Conservation (phyloP, 2,113 vertebrate species). For the Pelecanus crispus region DNA sequence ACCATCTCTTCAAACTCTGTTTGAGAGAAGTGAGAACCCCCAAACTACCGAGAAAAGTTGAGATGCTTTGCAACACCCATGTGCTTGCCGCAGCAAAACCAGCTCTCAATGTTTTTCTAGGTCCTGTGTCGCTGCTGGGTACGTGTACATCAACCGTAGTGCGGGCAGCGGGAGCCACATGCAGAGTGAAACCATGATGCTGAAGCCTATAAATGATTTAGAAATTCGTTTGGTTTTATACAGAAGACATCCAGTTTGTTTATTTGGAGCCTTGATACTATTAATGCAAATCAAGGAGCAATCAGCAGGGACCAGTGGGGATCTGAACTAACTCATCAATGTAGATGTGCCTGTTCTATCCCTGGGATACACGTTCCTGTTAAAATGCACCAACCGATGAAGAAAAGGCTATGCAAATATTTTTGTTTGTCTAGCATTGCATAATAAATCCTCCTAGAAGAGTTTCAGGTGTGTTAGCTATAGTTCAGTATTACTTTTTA, state of each 20-base stretch:
- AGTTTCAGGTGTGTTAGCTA: background rate
- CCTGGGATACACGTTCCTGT: background rate
- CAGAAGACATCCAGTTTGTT: background rate
- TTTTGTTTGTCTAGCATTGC: background rate
- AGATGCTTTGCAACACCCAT: background rate
- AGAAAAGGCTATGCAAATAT: background rate
- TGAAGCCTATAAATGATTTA: background rate
- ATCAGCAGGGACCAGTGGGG: background rate
- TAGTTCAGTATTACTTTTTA: background rate
- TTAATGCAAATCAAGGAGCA: background rate
- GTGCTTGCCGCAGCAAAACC: background rate
- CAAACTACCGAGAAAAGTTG: background rate
- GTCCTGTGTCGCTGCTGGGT: background rate
- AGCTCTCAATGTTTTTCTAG: background rate
- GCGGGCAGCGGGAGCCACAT: fast-evolving
- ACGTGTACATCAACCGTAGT: fast-evolving
- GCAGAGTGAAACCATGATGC: fast-evolving
- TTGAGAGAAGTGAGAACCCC: background rate
- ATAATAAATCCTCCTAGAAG: background rate
- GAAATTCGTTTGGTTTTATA: background rate
- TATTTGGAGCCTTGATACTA: background rate
- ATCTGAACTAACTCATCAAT: background rate
- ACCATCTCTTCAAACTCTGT: background rate
- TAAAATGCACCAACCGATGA: background rate
- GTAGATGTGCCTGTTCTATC: background rate